These are phyloP conservation scores for Bacillus rossius DNA, from an alignment of 1,140 invertebrate species.

Conservation along the genomic window DNA sequence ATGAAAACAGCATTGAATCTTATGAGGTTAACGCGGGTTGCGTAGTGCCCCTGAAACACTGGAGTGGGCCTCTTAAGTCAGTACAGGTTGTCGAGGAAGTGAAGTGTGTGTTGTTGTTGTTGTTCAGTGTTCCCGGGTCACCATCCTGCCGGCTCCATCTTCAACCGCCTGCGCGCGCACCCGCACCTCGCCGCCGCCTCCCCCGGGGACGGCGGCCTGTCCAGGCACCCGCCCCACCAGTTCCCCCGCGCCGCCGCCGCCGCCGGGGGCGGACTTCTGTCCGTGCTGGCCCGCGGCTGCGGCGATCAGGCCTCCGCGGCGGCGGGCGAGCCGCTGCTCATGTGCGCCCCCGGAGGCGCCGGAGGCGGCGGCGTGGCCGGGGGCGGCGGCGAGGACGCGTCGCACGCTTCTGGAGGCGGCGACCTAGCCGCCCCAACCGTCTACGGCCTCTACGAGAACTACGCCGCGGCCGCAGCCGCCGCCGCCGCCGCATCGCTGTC, in stretches of 20 bases:
- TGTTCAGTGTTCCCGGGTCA: neutral
- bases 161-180: conserved; percentile 6
- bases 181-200: neutral
- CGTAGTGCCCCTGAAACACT: too few relatives aligned
- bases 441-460: conserved; percentile 9
- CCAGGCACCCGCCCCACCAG: too few relatives aligned
- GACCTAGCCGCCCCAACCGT: neutral
- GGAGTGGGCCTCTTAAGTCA: too few relatives aligned
- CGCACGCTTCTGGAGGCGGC: neutral
- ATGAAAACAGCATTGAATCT: too few relatives aligned
- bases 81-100: too few relatives aligned
- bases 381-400: conserved; percentile 6
- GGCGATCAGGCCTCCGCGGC: neutral
- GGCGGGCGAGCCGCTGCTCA: neutral
- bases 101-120: neutral
- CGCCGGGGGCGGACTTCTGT: too few relatives aligned
- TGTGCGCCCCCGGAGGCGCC: neutral
- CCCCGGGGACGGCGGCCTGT: too few relatives aligned
- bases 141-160: conserved; percentile 4
- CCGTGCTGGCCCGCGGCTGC: too few relatives aligned
- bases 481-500: neutral
- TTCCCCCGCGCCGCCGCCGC: too few relatives aligned
- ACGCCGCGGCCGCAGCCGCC: conserved; percentile 3
- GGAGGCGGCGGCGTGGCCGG: neutral
- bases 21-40: too few relatives aligned